Base-by-base conservation (phyloP, 2,797 vertebrate genomes). In the Pagetopsis macropterus region DNA sequence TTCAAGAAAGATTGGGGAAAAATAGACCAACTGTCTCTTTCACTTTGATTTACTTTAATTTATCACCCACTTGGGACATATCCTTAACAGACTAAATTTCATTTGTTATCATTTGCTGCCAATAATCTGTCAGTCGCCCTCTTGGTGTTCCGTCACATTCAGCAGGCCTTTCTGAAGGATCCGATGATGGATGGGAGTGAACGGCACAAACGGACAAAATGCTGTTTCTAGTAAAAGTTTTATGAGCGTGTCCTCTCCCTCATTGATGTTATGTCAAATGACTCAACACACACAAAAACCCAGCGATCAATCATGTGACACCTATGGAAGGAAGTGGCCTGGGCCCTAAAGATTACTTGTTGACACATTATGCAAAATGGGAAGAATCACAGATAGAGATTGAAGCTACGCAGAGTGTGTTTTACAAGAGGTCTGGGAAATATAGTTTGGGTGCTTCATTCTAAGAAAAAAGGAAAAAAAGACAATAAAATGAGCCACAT, bases 191-290 rank as follows among this genome's bases (percentile, higher is more conserved):
- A 78, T 81, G 65, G 45, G 66, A 75, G 60, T 21, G 19, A 67
- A 72, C 65, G 52, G 68, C 68, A 65, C 12, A 82, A 78, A 68
- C 7, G 62, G 65, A 83, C 68, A 46, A 65, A 83, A 68, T 16
- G 46, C 74, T 84, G 75, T 75, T 74, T 78, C 81, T 66, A 71
- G 74, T 83, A 81, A 88, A 86, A 55, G 1, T 71, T 87, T 82
- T 87, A 83, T 37, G 62, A 78, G 69, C 15, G 14, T 76, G 71
- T 86, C 75, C 74, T 84, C 78, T 79, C 63, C 57, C 63, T 70
- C 55, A 54, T 41, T 76, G 66, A 85, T 80, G 37, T 82, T 59
- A 68, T 65, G 79, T 88, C 72, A 73, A 85, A 76, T 78, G 82
- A 85, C 57, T 86, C 81, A 71, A 76, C 76, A 52, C 27, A 69